phyloP scores from a whole-genome alignment of 2,113 vertebrate genomes.

The Alces alces region DNA sequence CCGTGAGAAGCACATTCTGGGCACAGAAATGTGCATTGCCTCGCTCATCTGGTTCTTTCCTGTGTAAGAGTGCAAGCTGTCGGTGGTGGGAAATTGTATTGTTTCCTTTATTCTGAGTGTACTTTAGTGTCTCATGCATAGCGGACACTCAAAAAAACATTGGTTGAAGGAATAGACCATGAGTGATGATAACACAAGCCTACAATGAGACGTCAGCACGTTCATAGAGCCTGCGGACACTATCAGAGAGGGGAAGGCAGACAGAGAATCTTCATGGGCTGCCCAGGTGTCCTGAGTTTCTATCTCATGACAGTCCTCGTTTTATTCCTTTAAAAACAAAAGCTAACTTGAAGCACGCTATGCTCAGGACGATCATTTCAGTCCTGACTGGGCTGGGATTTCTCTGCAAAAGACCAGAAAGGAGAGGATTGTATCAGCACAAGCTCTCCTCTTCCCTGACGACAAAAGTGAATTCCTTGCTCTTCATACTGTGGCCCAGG shows the following conservation, averaged over 20 bases:
- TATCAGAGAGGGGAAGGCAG: background rate
- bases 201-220: accelerated
- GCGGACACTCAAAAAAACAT: background rate
- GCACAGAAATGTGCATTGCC: background rate
- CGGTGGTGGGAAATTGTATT: background rate
- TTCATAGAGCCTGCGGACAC: background rate
- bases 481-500: background rate
- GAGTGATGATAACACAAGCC: background rate
- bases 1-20: background rate
- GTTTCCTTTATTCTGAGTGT: background rate
- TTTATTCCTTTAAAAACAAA: background rate
- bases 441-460: background rate
- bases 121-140: background rate
- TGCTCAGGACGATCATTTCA: background rate
- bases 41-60: background rate
- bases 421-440: background rate
- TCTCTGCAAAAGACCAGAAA: background rate
- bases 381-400: background rate
- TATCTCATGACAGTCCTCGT: background rate
- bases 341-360: background rate
- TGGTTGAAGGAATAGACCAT: background rate
- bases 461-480: background rate
- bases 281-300: background rate
- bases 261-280: background rate
- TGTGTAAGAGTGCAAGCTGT: background rate